These are phyloP conservation scores for Epinephelus fuscoguttatus DNA, from an alignment of 2,113 vertebrate genomes.

Conservation along the genomic window DNA sequence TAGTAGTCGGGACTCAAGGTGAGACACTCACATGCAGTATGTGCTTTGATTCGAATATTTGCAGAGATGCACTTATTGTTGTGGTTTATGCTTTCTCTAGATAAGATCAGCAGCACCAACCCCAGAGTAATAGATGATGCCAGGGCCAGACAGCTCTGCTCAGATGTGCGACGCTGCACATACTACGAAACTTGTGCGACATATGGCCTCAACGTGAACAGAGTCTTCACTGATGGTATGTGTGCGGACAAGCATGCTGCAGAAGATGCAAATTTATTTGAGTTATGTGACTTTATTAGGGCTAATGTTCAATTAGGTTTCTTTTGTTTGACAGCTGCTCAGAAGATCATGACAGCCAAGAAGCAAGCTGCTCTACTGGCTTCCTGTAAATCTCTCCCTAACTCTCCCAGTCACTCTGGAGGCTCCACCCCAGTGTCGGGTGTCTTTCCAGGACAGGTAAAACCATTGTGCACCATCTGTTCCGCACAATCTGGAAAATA, in stretches of 20 bases:
- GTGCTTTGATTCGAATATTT: background rate
- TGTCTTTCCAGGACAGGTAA: slow-evolving; percentile 87
- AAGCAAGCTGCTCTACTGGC: slow-evolving; percentile 93
- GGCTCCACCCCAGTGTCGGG: slow-evolving; percentile 91
- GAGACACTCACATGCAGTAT: slow-evolving; percentile 6
- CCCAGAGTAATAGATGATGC: slow-evolving; percentile 92
- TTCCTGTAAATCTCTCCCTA: slow-evolving; percentile 95
- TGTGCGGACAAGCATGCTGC: background rate
- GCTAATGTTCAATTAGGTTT: background rate
- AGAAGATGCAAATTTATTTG: background rate
- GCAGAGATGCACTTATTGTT: slow-evolving; percentile 4
- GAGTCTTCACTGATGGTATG: slow-evolving; percentile 94
- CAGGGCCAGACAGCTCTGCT: slow-evolving; percentile 91
- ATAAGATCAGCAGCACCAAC: slow-evolving; percentile 94
- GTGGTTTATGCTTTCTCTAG: slow-evolving; percentile 73
- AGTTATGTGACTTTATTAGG: background rate
- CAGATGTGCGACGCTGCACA: slow-evolving; percentile 90
- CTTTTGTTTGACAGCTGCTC: slow-evolving; percentile 85
- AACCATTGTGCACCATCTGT: background rate
- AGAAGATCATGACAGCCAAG: slow-evolving; percentile 92
- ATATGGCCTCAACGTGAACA: slow-evolving; percentile 95
- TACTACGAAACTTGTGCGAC: slow-evolving; percentile 98
- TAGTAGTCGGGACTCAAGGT: slow-evolving; percentile 97
- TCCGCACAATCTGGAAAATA: background rate
- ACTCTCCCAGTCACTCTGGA: slow-evolving; percentile 94